These are phyloP conservation scores for Myotis myotis DNA, from an alignment of 2,797 vertebrate genomes.

Conservation along the genomic window DNA sequence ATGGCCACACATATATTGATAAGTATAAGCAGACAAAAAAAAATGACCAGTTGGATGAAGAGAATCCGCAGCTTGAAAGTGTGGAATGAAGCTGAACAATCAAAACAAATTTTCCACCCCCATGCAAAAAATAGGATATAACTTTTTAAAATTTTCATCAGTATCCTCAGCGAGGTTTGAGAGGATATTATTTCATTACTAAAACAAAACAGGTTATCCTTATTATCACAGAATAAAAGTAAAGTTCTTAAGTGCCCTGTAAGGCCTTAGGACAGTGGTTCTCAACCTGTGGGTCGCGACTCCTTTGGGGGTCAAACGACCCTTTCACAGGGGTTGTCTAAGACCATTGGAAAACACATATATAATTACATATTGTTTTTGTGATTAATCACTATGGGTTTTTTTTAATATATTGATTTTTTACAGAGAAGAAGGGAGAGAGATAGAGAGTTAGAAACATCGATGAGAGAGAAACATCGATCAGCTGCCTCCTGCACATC, in stretches of 20 bases:
- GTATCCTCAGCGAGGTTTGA: constrained; percentile 27
- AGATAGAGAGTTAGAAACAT: too few relatives aligned
- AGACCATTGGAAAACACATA: too few relatives aligned
- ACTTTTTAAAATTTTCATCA: constrained; percentile 26
- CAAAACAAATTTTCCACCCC: neutral
- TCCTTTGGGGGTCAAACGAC: too few relatives aligned
- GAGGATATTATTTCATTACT: neutral
- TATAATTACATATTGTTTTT: too few relatives aligned
- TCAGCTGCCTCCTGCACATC: too few relatives aligned
- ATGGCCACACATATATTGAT: neutral
- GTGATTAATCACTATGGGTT: too few relatives aligned
- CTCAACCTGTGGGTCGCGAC: too few relatives aligned
- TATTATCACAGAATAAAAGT: neutral
- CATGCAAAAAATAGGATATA: constrained; percentile 24
- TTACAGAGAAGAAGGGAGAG: too few relatives aligned
- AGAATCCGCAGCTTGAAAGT: neutral
- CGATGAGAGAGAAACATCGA: too few relatives aligned
- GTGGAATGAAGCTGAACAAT: neutral
- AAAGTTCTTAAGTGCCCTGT: neutral
- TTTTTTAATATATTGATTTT: too few relatives aligned
- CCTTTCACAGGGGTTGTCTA: too few relatives aligned
- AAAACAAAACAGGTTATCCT: neutral
- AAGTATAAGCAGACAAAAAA: constrained; percentile 40
- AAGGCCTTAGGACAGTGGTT: neutral
- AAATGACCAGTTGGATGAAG: neutral